Conservation (phyloP, 2,113 vertebrate species). For the Corynorhinus townsendii region DNA sequence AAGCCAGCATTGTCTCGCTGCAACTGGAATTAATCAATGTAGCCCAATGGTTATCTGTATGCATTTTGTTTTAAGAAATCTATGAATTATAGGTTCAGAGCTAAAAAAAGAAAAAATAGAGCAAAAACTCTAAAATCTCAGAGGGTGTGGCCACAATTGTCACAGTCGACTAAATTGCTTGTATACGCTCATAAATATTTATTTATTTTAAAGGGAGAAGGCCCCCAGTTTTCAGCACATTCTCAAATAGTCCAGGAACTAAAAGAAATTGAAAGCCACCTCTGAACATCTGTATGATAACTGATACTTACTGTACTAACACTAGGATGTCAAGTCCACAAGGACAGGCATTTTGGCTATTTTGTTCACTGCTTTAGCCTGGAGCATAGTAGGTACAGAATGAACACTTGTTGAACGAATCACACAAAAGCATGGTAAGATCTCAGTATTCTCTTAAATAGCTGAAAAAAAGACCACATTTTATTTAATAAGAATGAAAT, state of each 20-base stretch:
- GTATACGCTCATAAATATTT: not conserved
- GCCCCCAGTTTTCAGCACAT: not conserved
- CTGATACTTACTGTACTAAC: not conserved
- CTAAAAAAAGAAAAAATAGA: not conserved
- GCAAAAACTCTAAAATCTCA: not conserved
- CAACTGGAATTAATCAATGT: not conserved
- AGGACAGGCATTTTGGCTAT: not conserved
- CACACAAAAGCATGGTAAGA: not conserved
- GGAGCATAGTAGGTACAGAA: not conserved
- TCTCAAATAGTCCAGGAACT: not conserved
- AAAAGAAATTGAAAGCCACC: not conserved
- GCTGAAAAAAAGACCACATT: not conserved
- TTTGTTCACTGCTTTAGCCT: not conserved
- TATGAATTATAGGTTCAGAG: not conserved
- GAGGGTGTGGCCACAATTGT: not conserved
- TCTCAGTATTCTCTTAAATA: not conserved
- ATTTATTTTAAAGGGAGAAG: not conserved
- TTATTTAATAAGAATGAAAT: not conserved
- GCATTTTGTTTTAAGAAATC: not conserved
- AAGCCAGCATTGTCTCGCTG: not conserved
- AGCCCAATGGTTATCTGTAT: not conserved
- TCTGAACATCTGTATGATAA: not conserved
- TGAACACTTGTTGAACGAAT: not conserved
- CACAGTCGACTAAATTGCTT: not conserved
- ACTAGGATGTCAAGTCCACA: not conserved